Evolutionary conservation across 1,140 invertebrate species (phyloP), one percentile per base, ranked within the genome.

Genomic region (Archegozetes longisetosus): DNA sequence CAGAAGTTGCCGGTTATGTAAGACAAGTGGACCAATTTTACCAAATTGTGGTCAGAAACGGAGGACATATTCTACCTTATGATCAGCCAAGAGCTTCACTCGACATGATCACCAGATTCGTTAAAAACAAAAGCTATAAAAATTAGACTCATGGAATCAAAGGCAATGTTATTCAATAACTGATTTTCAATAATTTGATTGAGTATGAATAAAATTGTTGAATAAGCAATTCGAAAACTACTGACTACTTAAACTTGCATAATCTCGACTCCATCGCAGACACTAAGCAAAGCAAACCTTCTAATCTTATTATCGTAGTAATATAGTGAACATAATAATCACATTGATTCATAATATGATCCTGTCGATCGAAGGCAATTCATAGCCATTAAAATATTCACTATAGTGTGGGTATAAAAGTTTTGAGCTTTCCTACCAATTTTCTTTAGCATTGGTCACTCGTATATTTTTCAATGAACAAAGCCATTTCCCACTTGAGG

Each of bases 281-380:
- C n/a, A n/a, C n/a, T n/a, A n/a, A n/a, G n/a, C n/a, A n/a, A n/a
- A n/a, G n/a, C n/a, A n/a, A n/a, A n/a, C n/a, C n/a, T n/a, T n/a
- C n/a, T n/a, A n/a, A n/a, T n/a, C n/a, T n/a, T n/a, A n/a, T n/a
- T n/a, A 70, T 97, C 82, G 6, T 96, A 70, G 99, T 99, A 27
- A 99, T 76, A 71, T 99, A 99, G 22, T 62, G 62, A 0, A 94
- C 86, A 65, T 93, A 83, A 71, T 93, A 90, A 1, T 96, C 96
- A 76, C 94, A 98, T 63, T 96, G 78, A 72, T 99, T 95, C 2
- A 99, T 82, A 68, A 98, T 88, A 96, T 96, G 99, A 72, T n/a
- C n/a, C n/a, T n/a, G n/a, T n/a, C n/a, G n/a, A n/a, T n/a, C n/a
- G n/a, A n/a, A n/a, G n/a, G n/a, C n/a, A n/a, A n/a, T n/a, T n/a